These are phyloP conservation scores for Onychomys torridus DNA, from an alignment of 2,797 vertebrate genomes.

Conservation along the genomic window DNA sequence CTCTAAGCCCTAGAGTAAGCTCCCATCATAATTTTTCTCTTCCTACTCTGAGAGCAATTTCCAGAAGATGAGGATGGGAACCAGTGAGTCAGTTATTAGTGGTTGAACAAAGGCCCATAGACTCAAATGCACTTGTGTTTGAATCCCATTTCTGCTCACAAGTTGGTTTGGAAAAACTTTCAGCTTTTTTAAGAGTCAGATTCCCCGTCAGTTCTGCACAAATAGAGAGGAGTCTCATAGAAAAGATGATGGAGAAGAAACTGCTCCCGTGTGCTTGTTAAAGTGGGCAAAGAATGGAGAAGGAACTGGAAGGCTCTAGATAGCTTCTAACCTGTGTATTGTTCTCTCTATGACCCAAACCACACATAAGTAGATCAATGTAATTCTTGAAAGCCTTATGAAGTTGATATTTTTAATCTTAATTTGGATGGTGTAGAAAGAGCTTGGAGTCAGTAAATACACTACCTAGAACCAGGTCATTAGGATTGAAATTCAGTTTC, in stretches of 20 bases:
- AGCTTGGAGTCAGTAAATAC: not conserved
- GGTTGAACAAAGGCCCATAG: not conserved
- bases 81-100: not conserved
- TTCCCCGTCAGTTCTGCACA: not conserved
- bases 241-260: not conserved
- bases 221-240: not conserved
- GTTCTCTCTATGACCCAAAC: not conserved
- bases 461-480: not conserved
- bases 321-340: not conserved
- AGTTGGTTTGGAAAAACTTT: not conserved
- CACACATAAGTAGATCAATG: not conserved
- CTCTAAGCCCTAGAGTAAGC: not conserved
- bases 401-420: constrained; percentile 11
- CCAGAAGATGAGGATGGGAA: not conserved
- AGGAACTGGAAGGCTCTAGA: not conserved
- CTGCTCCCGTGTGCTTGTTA: not conserved
- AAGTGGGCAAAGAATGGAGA: not conserved
- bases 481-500: not conserved
- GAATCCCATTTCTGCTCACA: not conserved
- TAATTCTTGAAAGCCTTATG: constrained; percentile 32
- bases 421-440: not conserved
- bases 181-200: not conserved
- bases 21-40: not conserved
- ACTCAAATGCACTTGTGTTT: not conserved
- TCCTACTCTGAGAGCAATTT: not conserved